These are phyloP conservation scores for Catostylus mosaicus DNA, from an alignment of 30 jellyfish, hydroid and myxozoan species.

Conservation along the genomic window DNA sequence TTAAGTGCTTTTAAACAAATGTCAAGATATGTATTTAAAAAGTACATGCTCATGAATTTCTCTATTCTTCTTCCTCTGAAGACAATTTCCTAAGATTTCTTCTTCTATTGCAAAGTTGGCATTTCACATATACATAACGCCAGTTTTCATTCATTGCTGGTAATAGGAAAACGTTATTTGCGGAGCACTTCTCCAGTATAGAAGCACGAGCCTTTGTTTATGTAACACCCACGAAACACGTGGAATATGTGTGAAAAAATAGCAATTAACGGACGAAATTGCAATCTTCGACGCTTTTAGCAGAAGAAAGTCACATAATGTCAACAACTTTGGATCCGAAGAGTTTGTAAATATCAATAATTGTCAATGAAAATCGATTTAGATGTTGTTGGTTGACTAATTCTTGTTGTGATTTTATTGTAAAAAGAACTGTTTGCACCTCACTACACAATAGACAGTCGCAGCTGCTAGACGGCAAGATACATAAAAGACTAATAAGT, in stretches of 20 bases:
- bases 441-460: not conserved
- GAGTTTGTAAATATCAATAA: not conserved
- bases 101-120: not conserved
- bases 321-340: not conserved
- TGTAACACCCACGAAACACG: slow-evolving; percentile 1
- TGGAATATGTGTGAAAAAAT: not conserved
- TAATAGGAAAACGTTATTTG: not conserved
- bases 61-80: not conserved
- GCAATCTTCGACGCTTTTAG: not conserved
- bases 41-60: not conserved
- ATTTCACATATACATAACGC: not conserved
- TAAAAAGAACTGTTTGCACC: not conserved
- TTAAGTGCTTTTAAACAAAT: not conserved
- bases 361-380: not conserved
- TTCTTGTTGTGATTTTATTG: not conserved
- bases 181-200: not conserved
- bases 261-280: not conserved
- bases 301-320: not conserved
- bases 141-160: not conserved
- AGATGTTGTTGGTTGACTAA: not conserved
- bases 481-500: not conserved
- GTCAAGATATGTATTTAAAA: not conserved
- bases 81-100: not conserved
- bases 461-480: not conserved
- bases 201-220: too few species aligned